Evolutionary conservation across 2,888 invertebrate species (phyloP).

Genomic region (Drosophila leonis): DNA sequence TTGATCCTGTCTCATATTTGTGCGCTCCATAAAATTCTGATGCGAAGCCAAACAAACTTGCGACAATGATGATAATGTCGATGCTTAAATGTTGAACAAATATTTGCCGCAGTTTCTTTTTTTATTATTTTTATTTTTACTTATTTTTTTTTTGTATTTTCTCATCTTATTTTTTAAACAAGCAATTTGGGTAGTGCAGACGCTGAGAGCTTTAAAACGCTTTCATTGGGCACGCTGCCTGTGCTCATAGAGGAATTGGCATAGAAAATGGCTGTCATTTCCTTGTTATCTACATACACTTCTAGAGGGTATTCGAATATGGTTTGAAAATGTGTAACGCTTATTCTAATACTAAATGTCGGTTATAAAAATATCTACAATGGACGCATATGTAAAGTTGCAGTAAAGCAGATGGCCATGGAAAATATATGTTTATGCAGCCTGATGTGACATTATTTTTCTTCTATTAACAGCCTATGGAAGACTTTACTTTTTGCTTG

Average conservation of each 20-base stretch:
- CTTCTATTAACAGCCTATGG: not conserved
- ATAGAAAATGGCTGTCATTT: conserved; percentile 69
- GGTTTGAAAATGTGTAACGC: not conserved
- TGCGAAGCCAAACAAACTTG: conserved; percentile 73
- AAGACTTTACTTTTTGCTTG: too few species aligned
- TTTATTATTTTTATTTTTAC: conserved; percentile 18
- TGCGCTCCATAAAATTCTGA: conserved; percentile 78
- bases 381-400: not conserved
- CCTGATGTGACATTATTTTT: not conserved
- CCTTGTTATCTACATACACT: conserved; percentile 27
- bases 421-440: not conserved
- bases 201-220: conserved; percentile 60
- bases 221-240: conserved; percentile 1
- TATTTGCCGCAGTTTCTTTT: conserved; percentile 54
- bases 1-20: conserved; percentile 69
- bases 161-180: conserved; percentile 57
- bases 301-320: not conserved
- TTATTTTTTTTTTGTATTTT: conserved; percentile 2
- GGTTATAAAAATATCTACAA: not conserved
- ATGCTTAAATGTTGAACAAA: conserved; percentile 67
- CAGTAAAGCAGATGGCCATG: not conserved
- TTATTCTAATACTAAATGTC: not conserved
- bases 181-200: conserved; percentile 66
- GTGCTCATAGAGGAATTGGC: conserved; percentile 33
- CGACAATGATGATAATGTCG: conserved; percentile 72